Conservation (phyloP, 2,888 invertebrate species). For the Pimpla rufipes region DNA sequence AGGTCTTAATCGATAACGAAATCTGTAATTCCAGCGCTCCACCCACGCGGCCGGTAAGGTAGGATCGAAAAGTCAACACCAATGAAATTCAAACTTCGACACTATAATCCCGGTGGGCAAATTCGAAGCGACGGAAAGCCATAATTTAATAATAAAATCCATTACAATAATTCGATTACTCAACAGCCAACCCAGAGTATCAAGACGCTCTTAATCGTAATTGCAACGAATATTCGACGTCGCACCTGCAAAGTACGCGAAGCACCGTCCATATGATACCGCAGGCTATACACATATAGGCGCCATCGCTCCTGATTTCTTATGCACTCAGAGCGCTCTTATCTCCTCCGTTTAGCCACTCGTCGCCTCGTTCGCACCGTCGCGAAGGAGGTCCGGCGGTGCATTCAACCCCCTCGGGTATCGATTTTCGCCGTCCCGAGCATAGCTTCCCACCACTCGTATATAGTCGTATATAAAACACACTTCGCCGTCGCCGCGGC, state of each 20-base stretch:
- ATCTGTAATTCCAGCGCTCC: background rate
- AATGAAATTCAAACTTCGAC: background rate
- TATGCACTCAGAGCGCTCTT: background rate
- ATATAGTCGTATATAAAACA: too few species aligned
- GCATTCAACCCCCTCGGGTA: slow-evolving; percentile 54
- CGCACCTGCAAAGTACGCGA: background rate
- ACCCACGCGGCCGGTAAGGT: background rate
- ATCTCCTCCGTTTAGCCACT: slow-evolving; percentile 4
- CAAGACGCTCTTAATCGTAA: too few species aligned
- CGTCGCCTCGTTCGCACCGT: slow-evolving; percentile 19
- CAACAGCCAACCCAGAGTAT: background rate
- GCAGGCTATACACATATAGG: background rate
- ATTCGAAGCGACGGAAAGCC: background rate
- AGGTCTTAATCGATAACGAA: background rate
- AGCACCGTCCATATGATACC: background rate
- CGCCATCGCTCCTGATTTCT: background rate
- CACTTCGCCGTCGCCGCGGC: too few species aligned
- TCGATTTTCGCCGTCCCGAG: slow-evolving; percentile 58
- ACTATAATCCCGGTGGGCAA: background rate
- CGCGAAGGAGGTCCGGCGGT: slow-evolving; percentile 27
- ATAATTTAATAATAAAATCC: slow-evolving; percentile 20
- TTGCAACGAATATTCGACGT: background rate
- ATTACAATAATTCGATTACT: slow-evolving; percentile 5
- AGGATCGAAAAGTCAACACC: background rate
- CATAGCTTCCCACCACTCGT: too few species aligned